Evolutionary conservation across 2,113 vertebrate genomes (phyloP).

Genomic region (Trogon melanurus): DNA sequence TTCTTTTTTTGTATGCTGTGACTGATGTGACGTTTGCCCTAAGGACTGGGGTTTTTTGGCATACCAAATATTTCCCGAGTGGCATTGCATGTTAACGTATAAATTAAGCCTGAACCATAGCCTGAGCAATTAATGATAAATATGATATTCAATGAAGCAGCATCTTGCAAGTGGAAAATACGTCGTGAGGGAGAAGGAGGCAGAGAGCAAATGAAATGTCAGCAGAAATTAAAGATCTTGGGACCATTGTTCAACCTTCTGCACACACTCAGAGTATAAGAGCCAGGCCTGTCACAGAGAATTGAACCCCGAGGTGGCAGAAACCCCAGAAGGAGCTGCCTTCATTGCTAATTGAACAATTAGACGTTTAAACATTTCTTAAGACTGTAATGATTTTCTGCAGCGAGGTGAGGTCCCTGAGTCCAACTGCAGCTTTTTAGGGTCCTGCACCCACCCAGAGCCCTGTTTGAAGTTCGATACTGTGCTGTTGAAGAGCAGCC

Average conservation of each 20-base stretch:
- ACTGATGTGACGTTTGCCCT: not conserved
- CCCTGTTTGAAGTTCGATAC: not conserved
- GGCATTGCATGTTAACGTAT: not conserved
- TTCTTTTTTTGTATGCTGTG: not conserved
- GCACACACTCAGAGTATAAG: not conserved
- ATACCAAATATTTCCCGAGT: not conserved
- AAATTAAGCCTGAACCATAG: not conserved
- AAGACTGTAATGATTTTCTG: not conserved
- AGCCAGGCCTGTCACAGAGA: not conserved
- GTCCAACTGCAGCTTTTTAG: not conserved
- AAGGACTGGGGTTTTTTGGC: not conserved
- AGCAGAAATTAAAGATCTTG: not conserved
- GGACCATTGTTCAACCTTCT: not conserved
- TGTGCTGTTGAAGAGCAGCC: not conserved
- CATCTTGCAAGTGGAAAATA: not conserved
- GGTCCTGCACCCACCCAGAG: not conserved
- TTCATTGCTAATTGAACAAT: slow-evolving; percentile 14
- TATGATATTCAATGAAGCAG: not conserved
- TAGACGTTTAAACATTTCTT: not conserved
- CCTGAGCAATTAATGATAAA: not conserved
- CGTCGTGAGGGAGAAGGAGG: not conserved
- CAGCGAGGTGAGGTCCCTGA: not conserved
- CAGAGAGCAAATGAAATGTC: not conserved
- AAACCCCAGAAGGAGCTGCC: slow-evolving; percentile 20
- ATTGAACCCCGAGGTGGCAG: slow-evolving; percentile 3